A percentile compares a stretch with the other conserved stretches of the same genome.
Evolutionary conservation across 2,888 invertebrate species (phyloP).

Genomic region (Drosophila peninsularis): DNA sequence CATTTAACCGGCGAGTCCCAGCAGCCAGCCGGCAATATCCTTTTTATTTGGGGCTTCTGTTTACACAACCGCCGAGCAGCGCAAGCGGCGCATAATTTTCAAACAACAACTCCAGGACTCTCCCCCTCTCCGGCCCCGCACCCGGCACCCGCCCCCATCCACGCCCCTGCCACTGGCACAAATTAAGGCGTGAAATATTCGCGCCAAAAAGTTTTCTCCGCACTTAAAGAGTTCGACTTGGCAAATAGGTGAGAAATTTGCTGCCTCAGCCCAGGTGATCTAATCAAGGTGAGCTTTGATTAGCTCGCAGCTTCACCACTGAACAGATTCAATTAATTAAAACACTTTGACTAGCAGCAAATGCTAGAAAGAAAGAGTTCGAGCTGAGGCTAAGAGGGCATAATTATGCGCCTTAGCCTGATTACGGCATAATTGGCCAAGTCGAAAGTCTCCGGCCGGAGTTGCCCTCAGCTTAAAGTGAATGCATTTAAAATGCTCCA

Average conservation of each 20-base stretch:
- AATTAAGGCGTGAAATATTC: constrained; percentile 77
- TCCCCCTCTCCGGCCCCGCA: no score
- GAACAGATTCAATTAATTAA: constrained; percentile 44
- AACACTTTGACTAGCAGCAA: constrained; percentile 10
- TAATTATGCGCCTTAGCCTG: constrained; percentile 2
- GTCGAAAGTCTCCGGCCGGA: background rate
- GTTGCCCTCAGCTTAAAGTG: constrained; percentile 3
- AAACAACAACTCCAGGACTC: constrained; percentile 13
- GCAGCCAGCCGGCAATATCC: constrained; percentile 57
- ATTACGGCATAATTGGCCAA: constrained; percentile 32
- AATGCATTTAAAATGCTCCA: constrained; percentile 31
- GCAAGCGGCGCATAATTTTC: constrained; percentile 62
- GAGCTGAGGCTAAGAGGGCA: background rate
- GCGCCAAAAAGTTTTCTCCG: constrained; percentile 43
- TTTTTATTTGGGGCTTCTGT: constrained; percentile 62
- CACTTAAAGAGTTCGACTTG: constrained; percentile 21
- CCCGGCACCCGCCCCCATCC: background rate
- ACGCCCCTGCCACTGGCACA: constrained; percentile 38
- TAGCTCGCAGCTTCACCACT: constrained; percentile 11
- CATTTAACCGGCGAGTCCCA: constrained; percentile 75
- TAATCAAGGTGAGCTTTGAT: constrained; percentile 34
- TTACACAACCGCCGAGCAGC: constrained; percentile 64
- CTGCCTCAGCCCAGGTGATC: constrained; percentile 3
- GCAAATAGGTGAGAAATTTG: constrained; percentile 4
- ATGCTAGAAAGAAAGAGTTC: background rate